phyloP scores from a whole-genome alignment of 1,140 invertebrate genomes.

The Drosophila leontia region DNA sequence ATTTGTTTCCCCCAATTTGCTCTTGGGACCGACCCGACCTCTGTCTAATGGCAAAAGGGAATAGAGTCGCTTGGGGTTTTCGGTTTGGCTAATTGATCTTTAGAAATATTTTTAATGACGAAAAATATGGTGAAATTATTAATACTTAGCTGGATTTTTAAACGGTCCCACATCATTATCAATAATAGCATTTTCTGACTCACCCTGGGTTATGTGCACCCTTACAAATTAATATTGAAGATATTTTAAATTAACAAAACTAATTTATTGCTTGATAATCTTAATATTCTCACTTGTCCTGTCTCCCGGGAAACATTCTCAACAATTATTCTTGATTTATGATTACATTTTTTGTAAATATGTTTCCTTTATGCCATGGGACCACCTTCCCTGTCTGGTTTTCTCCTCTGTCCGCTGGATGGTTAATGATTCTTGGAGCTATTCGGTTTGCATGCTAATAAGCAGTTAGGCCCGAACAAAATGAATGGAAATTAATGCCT shows the following conservation, averaged over 20 bases:
- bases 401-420: constrained; percentile 13
- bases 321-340: constrained; percentile 14
- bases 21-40: background rate
- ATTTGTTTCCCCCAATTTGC: too few relatives aligned
- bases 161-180: background rate
- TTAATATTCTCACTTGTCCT: background rate
- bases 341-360: constrained; percentile 3
- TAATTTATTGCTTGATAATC: background rate
- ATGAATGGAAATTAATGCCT: constrained; percentile 54
- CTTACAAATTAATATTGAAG: too few relatives aligned
- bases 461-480: constrained; percentile 43
- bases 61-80: background rate
- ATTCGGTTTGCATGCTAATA: constrained; percentile 58
- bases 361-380: background rate
- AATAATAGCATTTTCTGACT: background rate
- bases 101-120: background rate
- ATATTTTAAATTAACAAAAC: background rate
- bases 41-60: constrained; percentile 10
- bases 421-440: constrained; percentile 38
- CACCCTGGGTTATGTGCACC: background rate
- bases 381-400: background rate
- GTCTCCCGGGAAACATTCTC: background rate
- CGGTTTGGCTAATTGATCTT: constrained; percentile 25
- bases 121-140: constrained; percentile 5
- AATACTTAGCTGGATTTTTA: background rate